Evolutionary conservation across 2,888 invertebrate genomes (phyloP), one percentile per base, ranked within the genome.

Genomic region (Andrena flavipes): DNA sequence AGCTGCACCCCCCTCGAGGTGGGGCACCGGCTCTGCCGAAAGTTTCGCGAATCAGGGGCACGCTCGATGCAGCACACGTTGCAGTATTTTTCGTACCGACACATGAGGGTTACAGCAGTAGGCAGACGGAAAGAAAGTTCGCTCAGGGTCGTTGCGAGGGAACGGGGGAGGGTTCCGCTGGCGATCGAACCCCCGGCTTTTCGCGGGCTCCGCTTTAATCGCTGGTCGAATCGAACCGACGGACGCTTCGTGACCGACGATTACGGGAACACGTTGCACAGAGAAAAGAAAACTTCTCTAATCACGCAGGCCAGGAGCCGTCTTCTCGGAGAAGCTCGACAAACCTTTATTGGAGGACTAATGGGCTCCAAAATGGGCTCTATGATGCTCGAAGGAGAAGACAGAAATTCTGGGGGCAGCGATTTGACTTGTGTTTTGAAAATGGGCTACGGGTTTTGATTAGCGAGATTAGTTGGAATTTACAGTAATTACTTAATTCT

Each of bases 211-310:
- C 56, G 26, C 56, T 56, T 56, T 56, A 56, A 56, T 56, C 56
- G 13, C 29, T 2, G 7, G 23, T 35, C 8, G 42, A 23, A 26
- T 42, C 56, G 71, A 26, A 48, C 6, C 48, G 23, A 42, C 29
- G 20, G 35, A 56, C 56, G 56, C 26, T 33, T 51, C 65, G 75
- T 51, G 62, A 73, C 62, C 51, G 48, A 42, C 59, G 23, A 62
- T 62, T 71, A 62, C 59, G 65, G 70, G 42, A 42, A 16, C 42
- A 79, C 60, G 33, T 20, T 48, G 30, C 20, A 69, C 51, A 13
- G 20, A 7, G 42, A 72, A 65, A 42, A 64, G 59, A 67, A 65
- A 76, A 77, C 56, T 77, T 67, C 67, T 8, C 16, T 60, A 81
- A 82, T 79, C 63, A 54, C 59, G 42, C 35, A 33, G 5, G 16